Evolutionary conservation across 2,113 vertebrate species (phyloP).

Genomic region (Cromileptes altivelis): DNA sequence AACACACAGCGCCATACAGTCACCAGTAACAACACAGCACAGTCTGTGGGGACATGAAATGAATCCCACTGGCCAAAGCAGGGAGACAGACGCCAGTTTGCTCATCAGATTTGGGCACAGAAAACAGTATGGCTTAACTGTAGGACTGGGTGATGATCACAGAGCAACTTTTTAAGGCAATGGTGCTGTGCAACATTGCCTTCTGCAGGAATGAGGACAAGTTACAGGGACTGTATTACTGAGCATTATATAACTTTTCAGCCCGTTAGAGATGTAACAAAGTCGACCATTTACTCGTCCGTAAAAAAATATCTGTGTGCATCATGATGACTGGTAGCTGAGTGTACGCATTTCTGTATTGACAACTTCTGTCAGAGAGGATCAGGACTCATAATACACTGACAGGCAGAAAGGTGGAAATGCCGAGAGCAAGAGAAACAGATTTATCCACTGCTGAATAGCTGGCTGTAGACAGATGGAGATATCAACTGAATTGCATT

Average conservation of each 20-base stretch:
- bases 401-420: neutral
- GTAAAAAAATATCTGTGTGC: conserved; percentile 10
- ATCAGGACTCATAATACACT: conserved; percentile 3
- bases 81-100: conserved; percentile 67
- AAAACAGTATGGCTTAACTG: conserved; percentile 27
- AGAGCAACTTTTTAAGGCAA: conserved; percentile 5
- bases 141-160: conserved; percentile 24
- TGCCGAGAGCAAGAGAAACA: neutral
- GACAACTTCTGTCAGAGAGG: neutral
- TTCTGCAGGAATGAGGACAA: neutral
- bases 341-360: neutral
- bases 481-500: conserved; percentile 38
- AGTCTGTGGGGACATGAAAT: conserved; percentile 59
- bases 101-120: conserved; percentile 65
- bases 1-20: conserved; percentile 70
- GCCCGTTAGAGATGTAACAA: neutral
- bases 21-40: conserved; percentile 76
- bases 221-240: neutral
- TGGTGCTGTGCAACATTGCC: neutral
- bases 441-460: conserved; percentile 15
- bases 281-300: neutral
- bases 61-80: conserved; percentile 61
- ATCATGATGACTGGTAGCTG: neutral
- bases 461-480: conserved; percentile 10
- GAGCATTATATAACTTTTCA: neutral